These are phyloP conservation scores for Operophtera brumata DNA, from an alignment of 2,888 invertebrate genomes.

Conservation along the genomic window DNA sequence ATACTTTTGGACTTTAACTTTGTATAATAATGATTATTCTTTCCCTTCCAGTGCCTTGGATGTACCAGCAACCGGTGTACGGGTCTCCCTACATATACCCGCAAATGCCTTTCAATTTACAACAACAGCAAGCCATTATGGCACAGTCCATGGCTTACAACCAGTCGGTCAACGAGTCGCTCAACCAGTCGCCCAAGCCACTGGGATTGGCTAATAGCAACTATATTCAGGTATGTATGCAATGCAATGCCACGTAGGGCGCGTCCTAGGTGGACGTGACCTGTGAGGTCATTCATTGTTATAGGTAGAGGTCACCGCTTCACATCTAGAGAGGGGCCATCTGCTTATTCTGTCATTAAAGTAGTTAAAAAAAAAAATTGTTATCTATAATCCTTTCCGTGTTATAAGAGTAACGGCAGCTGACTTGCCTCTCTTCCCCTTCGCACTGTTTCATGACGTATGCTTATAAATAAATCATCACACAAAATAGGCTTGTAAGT, in stretches of 20 bases:
- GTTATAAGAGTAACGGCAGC: background rate
- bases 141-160: constrained; percentile 34
- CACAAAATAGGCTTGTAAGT: constrained; percentile 47
- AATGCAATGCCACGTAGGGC: too few species aligned
- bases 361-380: too few species aligned
- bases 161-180: constrained; percentile 28
- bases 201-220: constrained; percentile 44
- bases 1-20: too few species aligned
- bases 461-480: constrained; percentile 1
- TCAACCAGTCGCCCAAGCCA: constrained; percentile 24
- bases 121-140: constrained; percentile 30
- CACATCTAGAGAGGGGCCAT: too few species aligned
- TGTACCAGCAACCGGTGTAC: constrained; percentile 72
- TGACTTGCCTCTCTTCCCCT: background rate
- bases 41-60: constrained; percentile 80
- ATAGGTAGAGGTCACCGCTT: too few species aligned
- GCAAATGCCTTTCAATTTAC: constrained; percentile 40
- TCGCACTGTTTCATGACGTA: background rate
- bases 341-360: too few species aligned
- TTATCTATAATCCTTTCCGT: too few species aligned
- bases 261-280: too few species aligned
- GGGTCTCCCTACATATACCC: constrained; percentile 81
- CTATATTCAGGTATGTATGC: constrained; percentile 51
- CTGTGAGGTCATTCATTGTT: too few species aligned
- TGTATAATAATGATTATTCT: too few species aligned